Evolutionary conservation across 2,797 vertebrate species (phyloP).

Genomic region (Amblyopsis hoosieri): DNA sequence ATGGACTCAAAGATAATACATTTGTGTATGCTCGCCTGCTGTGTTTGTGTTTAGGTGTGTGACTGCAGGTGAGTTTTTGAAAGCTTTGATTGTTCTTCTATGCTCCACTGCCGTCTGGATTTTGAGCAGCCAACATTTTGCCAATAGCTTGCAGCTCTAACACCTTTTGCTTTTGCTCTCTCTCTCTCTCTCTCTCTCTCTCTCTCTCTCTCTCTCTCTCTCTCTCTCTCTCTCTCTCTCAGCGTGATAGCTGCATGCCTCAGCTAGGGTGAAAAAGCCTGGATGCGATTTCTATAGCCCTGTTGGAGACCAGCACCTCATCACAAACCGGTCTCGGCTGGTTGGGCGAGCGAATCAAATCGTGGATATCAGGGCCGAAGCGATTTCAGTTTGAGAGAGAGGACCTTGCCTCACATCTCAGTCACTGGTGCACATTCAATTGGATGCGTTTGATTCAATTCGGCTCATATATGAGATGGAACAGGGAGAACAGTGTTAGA

Average conservation of each 20-base stretch:
- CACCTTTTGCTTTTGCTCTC: conserved; percentile 15
- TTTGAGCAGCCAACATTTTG: conserved; percentile 59
- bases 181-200: conserved; percentile 38
- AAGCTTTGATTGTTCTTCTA: conserved; percentile 67
- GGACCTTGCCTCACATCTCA: conserved; percentile 54
- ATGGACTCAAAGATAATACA: conserved; percentile 4
- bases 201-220: conserved; percentile 23
- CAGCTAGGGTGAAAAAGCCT: conserved; percentile 63
- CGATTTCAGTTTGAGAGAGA: conserved; percentile 56
- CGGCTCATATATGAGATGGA: conserved; percentile 41
- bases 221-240: conserved; percentile 24
- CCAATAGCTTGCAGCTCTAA: conserved; percentile 47
- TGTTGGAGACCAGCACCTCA: conserved; percentile 72
- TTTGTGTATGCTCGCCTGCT: conserved; percentile 16
- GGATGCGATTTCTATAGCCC: conserved; percentile 71
- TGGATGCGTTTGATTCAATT: conserved; percentile 62
- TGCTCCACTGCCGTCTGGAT: conserved; percentile 60
- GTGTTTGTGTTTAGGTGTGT: not conserved
- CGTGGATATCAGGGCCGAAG: conserved; percentile 56
- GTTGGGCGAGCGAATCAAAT: conserved; percentile 70
- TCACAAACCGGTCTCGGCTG: conserved; percentile 70
- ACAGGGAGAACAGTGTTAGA: conserved; percentile 14
- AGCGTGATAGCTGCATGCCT: conserved; percentile 43
- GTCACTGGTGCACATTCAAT: conserved; percentile 54
- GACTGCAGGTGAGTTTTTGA: conserved; percentile 21